Evolutionary conservation across 1,140 invertebrate species (phyloP).

Genomic region (Drosophila mauritiana): DNA sequence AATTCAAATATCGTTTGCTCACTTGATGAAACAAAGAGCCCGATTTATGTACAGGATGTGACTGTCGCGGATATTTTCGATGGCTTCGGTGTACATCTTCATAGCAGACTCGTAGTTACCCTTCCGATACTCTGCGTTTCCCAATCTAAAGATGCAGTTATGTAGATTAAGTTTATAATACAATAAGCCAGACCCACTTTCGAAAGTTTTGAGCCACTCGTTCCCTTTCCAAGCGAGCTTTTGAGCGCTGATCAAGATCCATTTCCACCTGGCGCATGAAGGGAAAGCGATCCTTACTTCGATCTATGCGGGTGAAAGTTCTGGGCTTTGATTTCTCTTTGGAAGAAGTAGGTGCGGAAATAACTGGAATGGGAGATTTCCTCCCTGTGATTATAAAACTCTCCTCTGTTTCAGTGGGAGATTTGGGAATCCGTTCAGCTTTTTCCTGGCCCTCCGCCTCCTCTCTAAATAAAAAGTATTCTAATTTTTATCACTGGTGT

Average conservation of each 20-base stretch:
- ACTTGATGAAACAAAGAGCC: slow-evolving; percentile 86
- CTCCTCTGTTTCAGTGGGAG: slow-evolving; percentile 49
- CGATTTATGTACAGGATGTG: slow-evolving; percentile 91
- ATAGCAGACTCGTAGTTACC: slow-evolving; percentile 89
- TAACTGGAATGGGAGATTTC: slow-evolving; percentile 85
- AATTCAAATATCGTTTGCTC: background rate
- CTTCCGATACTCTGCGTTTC: slow-evolving; percentile 88
- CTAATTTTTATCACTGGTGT: background rate
- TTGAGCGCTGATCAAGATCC: slow-evolving; percentile 88
- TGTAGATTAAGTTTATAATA: background rate
- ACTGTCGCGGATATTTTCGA: slow-evolving; percentile 91
- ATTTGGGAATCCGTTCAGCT: background rate
- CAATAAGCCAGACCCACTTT: slow-evolving; percentile 40
- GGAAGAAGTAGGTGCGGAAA: background rate
- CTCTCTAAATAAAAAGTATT: slow-evolving; percentile 11
- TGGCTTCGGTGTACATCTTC: slow-evolving; percentile 89
- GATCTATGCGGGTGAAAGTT: background rate
- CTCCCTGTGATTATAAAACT: slow-evolving; percentile 86
- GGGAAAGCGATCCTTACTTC: slow-evolving; percentile 86
- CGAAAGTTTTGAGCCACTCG: slow-evolving; percentile 77
- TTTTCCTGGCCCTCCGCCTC: background rate
- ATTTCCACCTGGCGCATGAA: slow-evolving; percentile 90
- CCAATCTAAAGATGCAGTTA: slow-evolving; percentile 44
- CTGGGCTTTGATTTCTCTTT: slow-evolving; percentile 82
- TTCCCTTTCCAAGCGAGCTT: slow-evolving; percentile 88